Conservation (phyloP, 2,113 vertebrate genomes). For the Penelope pileata region DNA sequence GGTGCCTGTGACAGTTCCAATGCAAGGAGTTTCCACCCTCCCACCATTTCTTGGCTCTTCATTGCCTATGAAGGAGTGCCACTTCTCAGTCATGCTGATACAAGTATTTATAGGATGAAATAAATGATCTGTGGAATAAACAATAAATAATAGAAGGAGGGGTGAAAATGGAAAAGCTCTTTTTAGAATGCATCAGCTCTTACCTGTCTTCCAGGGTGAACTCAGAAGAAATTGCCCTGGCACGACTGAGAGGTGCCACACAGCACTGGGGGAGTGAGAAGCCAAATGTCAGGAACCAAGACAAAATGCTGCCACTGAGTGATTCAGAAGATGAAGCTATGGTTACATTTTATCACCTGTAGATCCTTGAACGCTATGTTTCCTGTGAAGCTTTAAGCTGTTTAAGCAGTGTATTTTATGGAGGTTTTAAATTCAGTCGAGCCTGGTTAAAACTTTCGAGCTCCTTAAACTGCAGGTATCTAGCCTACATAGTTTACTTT, state of each 20-base stretch:
- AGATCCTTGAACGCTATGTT: background rate
- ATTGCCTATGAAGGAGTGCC: background rate
- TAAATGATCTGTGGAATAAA: background rate
- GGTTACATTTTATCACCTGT: background rate
- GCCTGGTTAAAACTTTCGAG: background rate
- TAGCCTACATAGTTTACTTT: background rate
- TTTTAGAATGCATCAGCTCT: background rate
- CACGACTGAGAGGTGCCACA: slow-evolving; percentile 11
- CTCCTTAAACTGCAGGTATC: background rate
- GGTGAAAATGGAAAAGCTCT: background rate
- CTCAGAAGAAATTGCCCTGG: background rate
- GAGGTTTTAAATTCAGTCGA: background rate
- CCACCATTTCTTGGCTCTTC: background rate
- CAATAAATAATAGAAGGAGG: background rate
- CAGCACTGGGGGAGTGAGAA: background rate
- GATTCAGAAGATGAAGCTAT: background rate
- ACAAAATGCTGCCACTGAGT: background rate
- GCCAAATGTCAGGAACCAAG: accelerated
- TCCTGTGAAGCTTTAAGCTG: background rate
- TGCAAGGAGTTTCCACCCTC: background rate
- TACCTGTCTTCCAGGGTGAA: background rate
- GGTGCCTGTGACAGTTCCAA: background rate
- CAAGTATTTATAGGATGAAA: background rate
- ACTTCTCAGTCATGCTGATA: background rate
- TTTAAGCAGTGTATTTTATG: background rate